Base-by-base conservation (phyloP, 2,888 invertebrate genomes). In the Unio delphinus region DNA sequence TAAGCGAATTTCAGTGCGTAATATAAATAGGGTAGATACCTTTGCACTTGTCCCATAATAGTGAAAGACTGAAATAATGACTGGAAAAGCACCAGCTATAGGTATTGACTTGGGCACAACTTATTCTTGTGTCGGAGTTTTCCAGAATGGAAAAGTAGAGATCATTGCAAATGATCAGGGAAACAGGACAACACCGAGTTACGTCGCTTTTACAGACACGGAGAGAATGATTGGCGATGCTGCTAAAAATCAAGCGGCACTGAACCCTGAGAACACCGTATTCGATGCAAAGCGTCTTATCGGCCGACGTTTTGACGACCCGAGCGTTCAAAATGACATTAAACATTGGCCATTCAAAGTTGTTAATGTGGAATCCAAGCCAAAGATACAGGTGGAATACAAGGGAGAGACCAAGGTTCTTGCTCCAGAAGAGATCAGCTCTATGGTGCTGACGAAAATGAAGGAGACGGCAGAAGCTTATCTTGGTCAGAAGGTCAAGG, bases 401-500 rank as follows among this genome's bases (percentile, higher is more conserved):
- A 96, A 96, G 88, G 96, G 95, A 61, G 96, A 96, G 90, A 91
- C 91, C 73, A 97, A 96, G 90, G 93, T 93, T 23, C 96, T 96
- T 92, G 94, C 94, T 90, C 95, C 96, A 0, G 96, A 96, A 90
- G 96, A 96, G 91, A 94, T 96, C 80, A 94, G 94, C 88, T 95
- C 96, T 61, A 96, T 96, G 96, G 95, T 96, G 65, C 92, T 97
- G 80, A 94, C 93, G 23, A 96, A 96, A 89, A 96, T 96, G 96
- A 96, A 95, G 92, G 87, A 89, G 63, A 88, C 86, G 7, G 91
- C 90, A 59, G 91, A 91, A 74, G 88, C 89, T 8, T 90, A 88
- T 79, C 85, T 90, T 66, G 97, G 97, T 67, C 93, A 94, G 62
- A 83, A 73, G 56, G 83, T 89, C 1, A 82, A 73, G 2, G 80